Percentiles rank a stretch among this genome's conserved stretches.
These are phyloP conservation scores for Anoplopoma fimbria DNA, from an alignment of 2,113 vertebrate genomes.

Conservation along the genomic window DNA sequence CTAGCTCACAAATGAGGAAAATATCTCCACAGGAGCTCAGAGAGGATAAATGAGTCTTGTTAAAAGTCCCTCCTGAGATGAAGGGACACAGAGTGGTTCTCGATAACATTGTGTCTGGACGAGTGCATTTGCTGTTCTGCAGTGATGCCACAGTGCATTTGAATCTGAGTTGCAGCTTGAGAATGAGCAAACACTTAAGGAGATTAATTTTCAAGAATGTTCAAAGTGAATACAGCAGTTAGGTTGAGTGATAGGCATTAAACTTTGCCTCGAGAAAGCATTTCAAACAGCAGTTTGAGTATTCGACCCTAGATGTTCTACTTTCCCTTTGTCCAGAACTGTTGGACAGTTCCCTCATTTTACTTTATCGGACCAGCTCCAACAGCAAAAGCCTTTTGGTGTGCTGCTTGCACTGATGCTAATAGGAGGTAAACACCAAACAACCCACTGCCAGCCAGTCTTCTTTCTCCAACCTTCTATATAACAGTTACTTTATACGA, in stretches of 20 bases:
- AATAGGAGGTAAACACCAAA: background rate
- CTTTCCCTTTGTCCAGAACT: background rate
- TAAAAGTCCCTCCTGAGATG: background rate
- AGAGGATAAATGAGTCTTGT: constrained; percentile 2
- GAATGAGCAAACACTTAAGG: background rate
- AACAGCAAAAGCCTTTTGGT: background rate
- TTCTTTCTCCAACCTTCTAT: background rate
- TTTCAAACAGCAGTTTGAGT: background rate
- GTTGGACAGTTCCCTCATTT: background rate
- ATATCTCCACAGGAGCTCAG: constrained; percentile 12
- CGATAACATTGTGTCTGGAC: background rate
- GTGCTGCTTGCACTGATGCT: background rate
- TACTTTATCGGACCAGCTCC: background rate
- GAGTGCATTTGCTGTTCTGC: background rate
- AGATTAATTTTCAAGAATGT: background rate
- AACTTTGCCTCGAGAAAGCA: background rate
- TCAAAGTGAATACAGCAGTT: background rate
- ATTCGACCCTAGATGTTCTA: background rate
- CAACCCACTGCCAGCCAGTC: background rate
- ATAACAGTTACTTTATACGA: background rate
- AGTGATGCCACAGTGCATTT: background rate
- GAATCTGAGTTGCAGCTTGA: background rate
- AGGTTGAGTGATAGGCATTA: background rate
- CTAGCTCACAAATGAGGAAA: constrained; percentile 1
- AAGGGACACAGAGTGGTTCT: background rate